Conservation (phyloP, 1,140 invertebrate species). For the Zaprionus davidi region DNA sequence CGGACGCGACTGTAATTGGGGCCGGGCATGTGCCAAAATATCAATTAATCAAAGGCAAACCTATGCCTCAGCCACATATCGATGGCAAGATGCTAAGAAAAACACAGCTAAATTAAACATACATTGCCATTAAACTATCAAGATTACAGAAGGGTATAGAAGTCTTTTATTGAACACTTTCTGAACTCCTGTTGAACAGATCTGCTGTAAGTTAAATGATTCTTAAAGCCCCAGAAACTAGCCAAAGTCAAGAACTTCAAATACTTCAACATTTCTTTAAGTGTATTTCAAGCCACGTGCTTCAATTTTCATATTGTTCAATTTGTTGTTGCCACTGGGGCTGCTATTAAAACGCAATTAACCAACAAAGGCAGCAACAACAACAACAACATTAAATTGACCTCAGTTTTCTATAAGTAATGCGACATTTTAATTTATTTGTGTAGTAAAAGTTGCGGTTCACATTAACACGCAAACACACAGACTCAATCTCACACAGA, state of each 20-base stretch:
- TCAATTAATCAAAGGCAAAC: constrained; percentile 61
- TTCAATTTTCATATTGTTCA: not conserved
- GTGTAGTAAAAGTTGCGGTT: constrained; percentile 17
- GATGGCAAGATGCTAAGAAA: not conserved
- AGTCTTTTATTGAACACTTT: not conserved
- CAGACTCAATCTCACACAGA: not conserved
- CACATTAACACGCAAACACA: constrained; percentile 11
- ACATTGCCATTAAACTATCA: not conserved
- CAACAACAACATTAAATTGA: constrained; percentile 21
- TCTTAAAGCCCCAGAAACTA: not conserved
- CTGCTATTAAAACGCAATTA: constrained; percentile 33
- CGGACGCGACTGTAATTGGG: constrained; percentile 32
- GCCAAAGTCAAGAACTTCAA: not conserved
- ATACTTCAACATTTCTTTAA: not conserved
- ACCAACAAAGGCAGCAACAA: constrained; percentile 10
- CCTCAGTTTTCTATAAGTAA: constrained; percentile 39
- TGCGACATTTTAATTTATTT: constrained; percentile 54
- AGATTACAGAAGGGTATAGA: not conserved
- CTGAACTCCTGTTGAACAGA: too few relatives aligned
- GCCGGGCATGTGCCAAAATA: constrained; percentile 51
- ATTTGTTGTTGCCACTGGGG: not conserved
- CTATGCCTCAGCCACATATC: not conserved
- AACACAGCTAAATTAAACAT: not conserved
- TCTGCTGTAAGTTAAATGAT: not conserved
- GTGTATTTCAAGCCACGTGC: not conserved